Conservation (phyloP, 1,140 invertebrate species). For the Papilio dardanus region DNA sequence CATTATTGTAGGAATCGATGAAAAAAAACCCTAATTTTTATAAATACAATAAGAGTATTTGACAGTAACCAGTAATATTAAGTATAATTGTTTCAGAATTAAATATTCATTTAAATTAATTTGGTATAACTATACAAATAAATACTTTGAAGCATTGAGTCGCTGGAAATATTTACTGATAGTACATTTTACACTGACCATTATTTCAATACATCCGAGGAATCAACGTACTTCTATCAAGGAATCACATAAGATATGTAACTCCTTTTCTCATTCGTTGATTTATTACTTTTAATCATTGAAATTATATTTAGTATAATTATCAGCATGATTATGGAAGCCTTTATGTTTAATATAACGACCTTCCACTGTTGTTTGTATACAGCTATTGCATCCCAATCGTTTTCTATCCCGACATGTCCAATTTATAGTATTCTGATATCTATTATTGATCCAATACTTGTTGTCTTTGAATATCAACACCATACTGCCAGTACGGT, state of each 20-base stretch:
- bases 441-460: constrained; percentile 78
- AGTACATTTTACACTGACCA: neutral
- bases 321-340: constrained; percentile 73
- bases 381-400: constrained; percentile 72
- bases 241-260: neutral
- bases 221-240: neutral
- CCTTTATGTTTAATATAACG: constrained; percentile 75
- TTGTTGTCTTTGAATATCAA: constrained; percentile 79
- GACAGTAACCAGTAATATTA: too few relatives aligned
- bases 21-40: too few relatives aligned
- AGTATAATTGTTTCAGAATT: too few relatives aligned
- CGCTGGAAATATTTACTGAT: neutral
- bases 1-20: too few relatives aligned
- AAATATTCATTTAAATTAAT: too few relatives aligned
- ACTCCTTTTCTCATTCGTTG: neutral
- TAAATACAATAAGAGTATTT: too few relatives aligned
- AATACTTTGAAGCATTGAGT: neutral
- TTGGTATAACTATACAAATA: neutral
- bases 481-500: constrained; percentile 75
- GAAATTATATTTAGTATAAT: constrained; percentile 78
- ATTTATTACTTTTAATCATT: constrained; percentile 61
- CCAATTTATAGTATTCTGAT: constrained; percentile 80
- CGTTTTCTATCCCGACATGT: constrained; percentile 74
- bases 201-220: neutral
- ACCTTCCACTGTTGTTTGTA: constrained; percentile 74